Evolutionary conservation across 2,113 vertebrate genomes (phyloP), one percentile per base, ranked within the genome.

Genomic region (Synodontis membranacea): DNA sequence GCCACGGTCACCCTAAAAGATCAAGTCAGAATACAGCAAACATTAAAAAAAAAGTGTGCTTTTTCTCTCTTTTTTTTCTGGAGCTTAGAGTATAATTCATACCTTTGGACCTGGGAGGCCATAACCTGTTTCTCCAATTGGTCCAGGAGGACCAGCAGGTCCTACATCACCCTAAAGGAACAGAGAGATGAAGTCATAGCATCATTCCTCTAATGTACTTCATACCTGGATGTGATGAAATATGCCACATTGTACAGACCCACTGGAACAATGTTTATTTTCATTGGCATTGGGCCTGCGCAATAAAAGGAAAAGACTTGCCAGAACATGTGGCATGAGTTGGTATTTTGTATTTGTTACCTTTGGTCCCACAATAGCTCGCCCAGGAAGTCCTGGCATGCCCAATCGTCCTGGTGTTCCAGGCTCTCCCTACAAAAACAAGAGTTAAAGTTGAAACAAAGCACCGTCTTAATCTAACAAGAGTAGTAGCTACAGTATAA

Each of bases 71-170:
- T 39, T n/a, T 1, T 23, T 80, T 68, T 7, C 54, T n/a, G 25
- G 28, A 46, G 5, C 83, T 79, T 83, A 56, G 17, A 31, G 46
- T 70, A 72, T 46, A 17, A 15, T 42, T 39, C 76, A 84, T 93
- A 97, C 97, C 96, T 97, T 97, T 91, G 96, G 95, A 83, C 97
- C 97, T 89, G 96, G 96, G 89, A 97, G 93, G 80, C 97, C 97
- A 84, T 96, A 91, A 66, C 96, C 96, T 88, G 96, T 96, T 94
- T 97, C 97, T 84, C 97, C 97, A 88, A 95, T 25, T 56, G 93
- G 96, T 68, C 97, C 97, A 89, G 93, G 46, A 48, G 94, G 94
- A 86, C 97, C 97, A 89, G 92, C 31, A 48, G 95, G 93, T 25
- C 97, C 97, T 19, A 90, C 9, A 74, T 98, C 96, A 89, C 97